These are phyloP conservation scores for Liodrosophila aerea DNA, from an alignment of 2,888 invertebrate genomes.

Conservation along the genomic window DNA sequence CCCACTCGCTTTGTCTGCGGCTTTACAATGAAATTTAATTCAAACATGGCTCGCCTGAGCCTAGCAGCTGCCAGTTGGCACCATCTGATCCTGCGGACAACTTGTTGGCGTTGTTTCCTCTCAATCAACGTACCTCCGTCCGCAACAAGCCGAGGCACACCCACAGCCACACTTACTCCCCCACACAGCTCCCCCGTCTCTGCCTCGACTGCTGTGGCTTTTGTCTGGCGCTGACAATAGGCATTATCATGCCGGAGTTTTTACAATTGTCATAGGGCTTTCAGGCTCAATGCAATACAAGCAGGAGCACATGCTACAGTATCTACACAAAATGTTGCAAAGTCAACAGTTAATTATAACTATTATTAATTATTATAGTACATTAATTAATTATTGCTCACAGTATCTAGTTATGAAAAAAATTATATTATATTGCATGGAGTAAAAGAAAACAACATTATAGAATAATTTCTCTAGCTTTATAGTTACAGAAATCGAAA, in stretches of 20 bases:
- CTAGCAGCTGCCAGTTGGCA: conserved; percentile 36
- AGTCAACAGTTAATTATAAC: conserved; percentile 7
- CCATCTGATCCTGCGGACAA: conserved; percentile 39
- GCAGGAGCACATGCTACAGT: no score
- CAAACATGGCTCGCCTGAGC: conserved; percentile 26
- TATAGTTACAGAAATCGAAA: no score
- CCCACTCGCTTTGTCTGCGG: conserved; percentile 44
- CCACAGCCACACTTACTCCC: not conserved
- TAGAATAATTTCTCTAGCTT: no score
- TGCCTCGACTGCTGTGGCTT: not conserved
- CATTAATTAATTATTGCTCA: no score
- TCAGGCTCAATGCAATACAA: conserved; percentile 29
- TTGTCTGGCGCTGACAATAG: conserved; percentile 25
- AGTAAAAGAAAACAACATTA: no score
- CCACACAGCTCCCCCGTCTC: not conserved
- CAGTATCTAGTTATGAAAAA: no score
- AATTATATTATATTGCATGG: no score
- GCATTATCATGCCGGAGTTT: conserved; percentile 45
- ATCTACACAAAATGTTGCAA: no score
- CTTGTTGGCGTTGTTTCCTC: conserved; percentile 46
- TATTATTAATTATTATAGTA: no score
- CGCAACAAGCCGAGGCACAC: not conserved
- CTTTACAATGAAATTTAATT: conserved; percentile 59
- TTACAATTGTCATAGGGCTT: conserved; percentile 51
- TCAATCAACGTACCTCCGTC: conserved; percentile 31